These are phyloP conservation scores for Miltochrista miniata DNA, from an alignment of 2,888 invertebrate genomes.

Conservation along the genomic window DNA sequence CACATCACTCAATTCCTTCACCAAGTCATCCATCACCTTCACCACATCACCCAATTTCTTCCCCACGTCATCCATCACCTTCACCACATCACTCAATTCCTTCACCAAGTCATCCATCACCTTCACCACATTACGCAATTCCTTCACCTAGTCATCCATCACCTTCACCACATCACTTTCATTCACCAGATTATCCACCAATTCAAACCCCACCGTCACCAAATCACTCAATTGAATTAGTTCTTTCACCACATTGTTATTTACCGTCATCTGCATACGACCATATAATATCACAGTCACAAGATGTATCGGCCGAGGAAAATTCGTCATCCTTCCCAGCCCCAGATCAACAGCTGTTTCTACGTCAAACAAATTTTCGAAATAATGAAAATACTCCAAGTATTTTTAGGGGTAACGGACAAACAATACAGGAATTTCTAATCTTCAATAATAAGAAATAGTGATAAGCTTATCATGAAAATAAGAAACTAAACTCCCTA, in stretches of 20 bases:
- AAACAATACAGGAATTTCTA: too few species aligned
- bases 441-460: too few species aligned
- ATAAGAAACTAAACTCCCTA: too few species aligned
- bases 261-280: neutral
- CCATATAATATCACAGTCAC: neutral
- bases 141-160: neutral
- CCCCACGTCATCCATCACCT: neutral
- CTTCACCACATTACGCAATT: neutral
- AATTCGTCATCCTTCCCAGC: too few species aligned
- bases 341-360: too few species aligned
- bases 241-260: too few species aligned
- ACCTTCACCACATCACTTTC: neutral
- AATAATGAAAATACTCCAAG: too few species aligned
- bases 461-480: too few species aligned
- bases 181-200: neutral
- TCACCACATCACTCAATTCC: neutral
- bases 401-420: too few species aligned
- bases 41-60: neutral
- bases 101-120: neutral
- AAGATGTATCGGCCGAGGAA: neutral
- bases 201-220: neutral
- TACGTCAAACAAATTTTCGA: too few species aligned
- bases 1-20: neutral
- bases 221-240: too few species aligned
- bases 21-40: neutral